Percentiles rank a stretch among this genome's conserved stretches.
phyloP scores from a whole-genome alignment of 1,140 invertebrate species.

The Zaprionus kolodkinae region DNA sequence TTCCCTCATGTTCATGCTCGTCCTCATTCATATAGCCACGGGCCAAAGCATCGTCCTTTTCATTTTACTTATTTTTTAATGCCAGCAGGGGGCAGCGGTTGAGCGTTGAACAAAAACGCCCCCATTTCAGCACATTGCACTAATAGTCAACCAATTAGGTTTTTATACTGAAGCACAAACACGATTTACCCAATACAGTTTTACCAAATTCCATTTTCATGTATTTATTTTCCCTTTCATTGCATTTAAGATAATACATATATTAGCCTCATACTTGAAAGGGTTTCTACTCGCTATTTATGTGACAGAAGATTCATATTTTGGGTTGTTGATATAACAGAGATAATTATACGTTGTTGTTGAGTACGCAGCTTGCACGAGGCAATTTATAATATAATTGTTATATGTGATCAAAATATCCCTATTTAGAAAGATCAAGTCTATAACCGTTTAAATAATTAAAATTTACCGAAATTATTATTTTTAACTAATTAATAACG shows the following conservation, averaged over 20 bases:
- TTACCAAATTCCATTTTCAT: not conserved
- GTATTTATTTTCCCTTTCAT: not conserved
- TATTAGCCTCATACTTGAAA: not conserved
- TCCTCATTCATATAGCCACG: not conserved
- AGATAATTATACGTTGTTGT: too few species aligned
- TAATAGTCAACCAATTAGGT: conserved; percentile 64
- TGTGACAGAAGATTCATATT: too few species aligned
- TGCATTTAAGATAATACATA: not conserved
- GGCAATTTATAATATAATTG: too few species aligned
- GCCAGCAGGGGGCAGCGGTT: conserved; percentile 23
- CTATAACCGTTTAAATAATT: too few species aligned
- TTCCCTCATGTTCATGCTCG: not conserved
- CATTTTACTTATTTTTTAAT: conserved; percentile 41
- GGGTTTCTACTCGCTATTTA: not conserved
- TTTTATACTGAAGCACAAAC: conserved; percentile 43
- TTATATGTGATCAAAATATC: too few species aligned
- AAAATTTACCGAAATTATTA: too few species aligned
- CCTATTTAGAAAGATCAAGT: too few species aligned
- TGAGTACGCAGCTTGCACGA: too few species aligned
- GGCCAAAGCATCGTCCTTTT: conserved; percentile 32
- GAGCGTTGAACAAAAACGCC: conserved; percentile 37
- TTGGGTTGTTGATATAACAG: too few species aligned
- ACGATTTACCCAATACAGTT: conserved; percentile 19
- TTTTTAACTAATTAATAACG: too few species aligned
- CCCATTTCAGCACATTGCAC: conserved; percentile 28